These are phyloP conservation scores for Prenolepis imparis DNA, from an alignment of 2,888 invertebrate genomes.

Conservation along the genomic window DNA sequence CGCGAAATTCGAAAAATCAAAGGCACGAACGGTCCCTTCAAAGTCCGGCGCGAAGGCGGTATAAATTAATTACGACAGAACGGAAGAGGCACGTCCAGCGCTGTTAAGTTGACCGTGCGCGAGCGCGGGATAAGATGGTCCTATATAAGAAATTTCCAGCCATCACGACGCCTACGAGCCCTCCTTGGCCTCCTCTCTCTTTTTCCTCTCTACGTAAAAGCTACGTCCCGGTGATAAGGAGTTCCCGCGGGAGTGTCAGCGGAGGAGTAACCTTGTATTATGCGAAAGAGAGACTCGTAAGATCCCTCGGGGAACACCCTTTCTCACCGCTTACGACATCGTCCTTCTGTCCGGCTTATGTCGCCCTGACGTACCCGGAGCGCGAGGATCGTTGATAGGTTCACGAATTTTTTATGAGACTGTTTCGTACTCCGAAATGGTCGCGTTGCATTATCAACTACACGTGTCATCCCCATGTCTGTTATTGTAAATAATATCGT, in stretches of 20 bases:
- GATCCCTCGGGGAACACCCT: constrained; percentile 53
- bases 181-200: constrained; percentile 52
- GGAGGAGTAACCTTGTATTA: constrained; percentile 66
- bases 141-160: constrained; percentile 55
- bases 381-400: constrained; percentile 22
- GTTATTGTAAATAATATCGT: neutral
- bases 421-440: constrained; percentile 5
- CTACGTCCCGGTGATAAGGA: constrained; percentile 61
- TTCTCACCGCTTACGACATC: constrained; percentile 48
- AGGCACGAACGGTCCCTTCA: constrained; percentile 17
- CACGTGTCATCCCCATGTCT: neutral
- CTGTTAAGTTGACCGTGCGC: constrained; percentile 2
- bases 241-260: constrained; percentile 58
- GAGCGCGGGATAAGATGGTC: constrained; percentile 21
- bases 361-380: constrained; percentile 10
- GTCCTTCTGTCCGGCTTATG: constrained; percentile 46
- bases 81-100: constrained; percentile 17
- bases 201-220: constrained; percentile 47
- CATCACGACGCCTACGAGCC: constrained; percentile 39
- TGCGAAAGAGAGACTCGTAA: constrained; percentile 61
- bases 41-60: constrained; percentile 3
- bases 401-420: constrained; percentile 32
- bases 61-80: constrained; percentile 45
- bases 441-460: constrained; percentile 13
- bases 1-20: constrained; percentile 35